Base-by-base conservation (phyloP, 1,140 invertebrate genomes). In the Eciton burchellii region DNA sequence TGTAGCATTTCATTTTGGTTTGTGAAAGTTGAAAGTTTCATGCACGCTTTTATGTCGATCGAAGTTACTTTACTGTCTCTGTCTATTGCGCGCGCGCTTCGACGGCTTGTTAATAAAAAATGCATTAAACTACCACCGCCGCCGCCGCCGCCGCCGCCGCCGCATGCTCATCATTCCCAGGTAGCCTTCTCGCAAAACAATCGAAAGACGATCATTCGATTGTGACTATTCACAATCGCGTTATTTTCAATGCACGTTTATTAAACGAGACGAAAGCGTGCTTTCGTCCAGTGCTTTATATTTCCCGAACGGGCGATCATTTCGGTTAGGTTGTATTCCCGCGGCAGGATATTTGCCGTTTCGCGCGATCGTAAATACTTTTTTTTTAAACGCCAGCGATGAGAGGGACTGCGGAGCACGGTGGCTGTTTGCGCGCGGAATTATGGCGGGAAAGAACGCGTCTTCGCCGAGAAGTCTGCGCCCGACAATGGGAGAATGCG, bases 351-450 rank as follows among this genome's bases (percentile, higher is more conserved):
- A n/a, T 79, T 56, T 79, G 63, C 56, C 74, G 70, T 29, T 68
- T 35, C 74, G 62, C 74, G 49, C 68, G 63, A 79, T 79, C 49
- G 62, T 79, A 79, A 79, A 79, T 79, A 79, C 35, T 79, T 57
- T 45, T 79, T 57, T 45, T 12, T 35, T 79, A 70, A 79, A 70
- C 63, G 52, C n/a, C 63, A 21, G 12, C 52, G 41, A 49, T n/a
- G 45, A 79, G 66, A 79, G n/a, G n/a, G n/a, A 79, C 35, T 29
- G 52, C 49, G 54, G n/a, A 24, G 24, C 29, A 35, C 35, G 35
- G 35, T 35, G 60, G 63, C 74, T 79, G 63, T 79, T 79, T 56
- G 24, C 35, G 62, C 49, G 74, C 35, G 74, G 74, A 79, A 79
- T 79, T 79, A 79, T 35, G 63, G 74, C 56, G 63, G 21, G 43